Percentiles rank a stretch among this genome's conserved stretches.
Evolutionary conservation across 1,140 invertebrate genomes (phyloP).

Genomic region (Whitmania pigra): DNA sequence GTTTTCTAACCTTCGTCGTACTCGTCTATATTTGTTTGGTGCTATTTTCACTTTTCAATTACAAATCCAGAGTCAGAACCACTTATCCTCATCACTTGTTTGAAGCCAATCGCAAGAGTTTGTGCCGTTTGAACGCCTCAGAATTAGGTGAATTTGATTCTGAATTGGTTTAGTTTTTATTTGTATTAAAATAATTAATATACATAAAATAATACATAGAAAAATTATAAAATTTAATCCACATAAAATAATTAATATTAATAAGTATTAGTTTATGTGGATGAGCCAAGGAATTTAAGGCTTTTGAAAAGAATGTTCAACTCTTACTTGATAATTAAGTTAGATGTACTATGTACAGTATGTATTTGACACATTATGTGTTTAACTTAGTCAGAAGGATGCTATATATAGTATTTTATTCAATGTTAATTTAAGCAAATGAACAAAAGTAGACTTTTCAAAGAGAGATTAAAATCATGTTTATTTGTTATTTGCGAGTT

Average conservation of each 20-base stretch:
- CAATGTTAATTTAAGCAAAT: too few relatives aligned
- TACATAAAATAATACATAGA: too few relatives aligned
- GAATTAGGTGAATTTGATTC: neutral
- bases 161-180: neutral
- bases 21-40: neutral
- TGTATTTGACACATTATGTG: neutral
- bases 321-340: neutral
- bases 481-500: neutral
- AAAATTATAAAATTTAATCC: too few relatives aligned
- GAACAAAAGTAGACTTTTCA: too few relatives aligned
- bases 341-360: too few relatives aligned
- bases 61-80: neutral
- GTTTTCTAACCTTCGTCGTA: too few relatives aligned
- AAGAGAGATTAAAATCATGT: too few relatives aligned
- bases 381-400: too few relatives aligned
- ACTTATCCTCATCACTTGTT: neutral
- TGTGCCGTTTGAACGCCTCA: neutral
- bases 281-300: neutral
- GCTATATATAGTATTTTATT: too few relatives aligned
- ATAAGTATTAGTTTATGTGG: neutral
- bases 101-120: neutral
- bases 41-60: neutral
- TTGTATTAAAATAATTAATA: too few relatives aligned
- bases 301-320: neutral
- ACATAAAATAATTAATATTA: too few relatives aligned